Base-by-base conservation (phyloP, 2,797 vertebrate genomes). In the Tapera naevia region DNA sequence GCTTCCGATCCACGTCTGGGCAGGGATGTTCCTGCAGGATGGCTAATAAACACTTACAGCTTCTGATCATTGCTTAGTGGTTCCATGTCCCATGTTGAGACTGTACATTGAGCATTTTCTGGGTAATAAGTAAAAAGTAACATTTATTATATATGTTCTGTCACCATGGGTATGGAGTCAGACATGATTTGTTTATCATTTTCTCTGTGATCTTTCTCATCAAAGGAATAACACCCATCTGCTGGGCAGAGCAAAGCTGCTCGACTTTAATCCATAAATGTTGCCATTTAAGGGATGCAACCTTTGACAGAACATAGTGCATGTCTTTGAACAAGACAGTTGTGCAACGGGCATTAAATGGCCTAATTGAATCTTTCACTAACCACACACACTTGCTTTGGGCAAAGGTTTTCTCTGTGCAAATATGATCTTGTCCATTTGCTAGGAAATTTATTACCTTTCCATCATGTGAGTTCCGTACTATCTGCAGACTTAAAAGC, bases 381-480 rank as follows among this genome's bases (percentile, higher is more conserved):
- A 84, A 75, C 62, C 66, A 71, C 57, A 24, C 71, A 7, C 4
- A 0, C 86, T 64, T 16, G 64, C 75, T 82, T 85, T 76, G 93
- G 91, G 89, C 89, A 95, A 94, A 94, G 93, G 89, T 94, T 95
- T 91, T 78, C 81, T 58, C 85, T 91, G 87, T 54, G 88, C 81
- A 95, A 91, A 95, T 54, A 89, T 8, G 80, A 72, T 67, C 79
- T 33, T 74, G 71, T 89, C 88, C 90, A 92, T 93, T 94, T 86
- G 81, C 92, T 64, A 9, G 5, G 62, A 84, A 74, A 92, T 96
- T 94, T 96, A 95, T 65, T 74, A 45, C 90, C 92, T 86, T 65
- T 30, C 50, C 50, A 51, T 72, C 76, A 56, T 60, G 76, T 69
- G 91, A 84, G 81, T 43, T 51, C 75, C 50, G 56, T 17, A 5